These are phyloP conservation scores for Drosophila conformis DNA, from an alignment of 2,888 invertebrate species.

Conservation along the genomic window DNA sequence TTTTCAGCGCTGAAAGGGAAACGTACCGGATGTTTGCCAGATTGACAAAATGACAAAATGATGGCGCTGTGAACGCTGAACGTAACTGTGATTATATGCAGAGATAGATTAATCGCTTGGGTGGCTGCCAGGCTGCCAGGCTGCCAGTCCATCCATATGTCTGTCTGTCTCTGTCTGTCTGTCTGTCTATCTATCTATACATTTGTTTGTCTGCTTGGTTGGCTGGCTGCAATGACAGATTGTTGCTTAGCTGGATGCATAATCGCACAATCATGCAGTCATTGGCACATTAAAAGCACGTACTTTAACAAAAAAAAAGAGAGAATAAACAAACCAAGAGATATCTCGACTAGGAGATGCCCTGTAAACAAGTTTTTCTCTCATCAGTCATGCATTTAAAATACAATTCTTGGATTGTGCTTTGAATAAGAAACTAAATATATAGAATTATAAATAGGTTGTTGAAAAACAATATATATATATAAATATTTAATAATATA, in stretches of 20 bases:
- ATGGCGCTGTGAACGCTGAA: slow-evolving; percentile 38
- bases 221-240: slow-evolving; percentile 78
- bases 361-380: background rate
- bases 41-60: slow-evolving; percentile 75
- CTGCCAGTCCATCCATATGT: slow-evolving; percentile 40
- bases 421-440: background rate
- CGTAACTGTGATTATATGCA: slow-evolving; percentile 57
- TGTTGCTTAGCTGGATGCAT: slow-evolving; percentile 69
- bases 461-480: background rate
- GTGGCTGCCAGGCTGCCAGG: slow-evolving; percentile 60
- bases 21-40: slow-evolving; percentile 77
- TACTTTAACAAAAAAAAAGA: slow-evolving; percentile 23
- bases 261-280: slow-evolving; percentile 80
- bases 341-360: background rate
- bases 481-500: background rate
- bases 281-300: slow-evolving; percentile 76
- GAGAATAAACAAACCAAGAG: background rate
- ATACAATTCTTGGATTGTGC: background rate
- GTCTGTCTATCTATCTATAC: slow-evolving; percentile 9
- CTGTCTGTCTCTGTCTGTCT: slow-evolving; percentile 7
- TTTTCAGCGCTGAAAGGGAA: slow-evolving; percentile 72
- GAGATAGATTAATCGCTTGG: slow-evolving; percentile 69
- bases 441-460: background rate
- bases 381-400: background rate
- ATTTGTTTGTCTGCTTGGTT: slow-evolving; percentile 44